Percentiles rank a stretch among this genome's conserved stretches.
Evolutionary conservation across 92 coral and sea anemone genomes (phyloP).

Genomic region (Heliopora coerulea): DNA sequence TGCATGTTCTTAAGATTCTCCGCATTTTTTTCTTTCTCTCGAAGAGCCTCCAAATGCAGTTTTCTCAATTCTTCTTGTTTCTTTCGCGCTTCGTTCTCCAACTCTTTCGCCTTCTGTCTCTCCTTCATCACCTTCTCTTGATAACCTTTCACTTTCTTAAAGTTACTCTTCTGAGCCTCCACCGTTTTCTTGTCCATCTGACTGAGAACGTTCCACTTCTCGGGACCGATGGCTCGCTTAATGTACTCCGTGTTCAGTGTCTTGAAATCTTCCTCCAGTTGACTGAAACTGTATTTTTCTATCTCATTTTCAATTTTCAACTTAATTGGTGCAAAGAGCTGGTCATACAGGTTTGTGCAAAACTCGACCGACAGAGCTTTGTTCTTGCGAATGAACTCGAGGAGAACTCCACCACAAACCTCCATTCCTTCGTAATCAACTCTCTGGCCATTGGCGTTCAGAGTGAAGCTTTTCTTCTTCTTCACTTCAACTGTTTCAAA

Average conservation of each 20-base stretch:
- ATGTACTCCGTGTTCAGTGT: conserved; percentile 14
- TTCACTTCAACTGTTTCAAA: conserved; percentile 19
- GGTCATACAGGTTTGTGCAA: conserved; percentile 20
- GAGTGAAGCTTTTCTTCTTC: conserved; percentile 18
- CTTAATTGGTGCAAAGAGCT: conserved; percentile 28
- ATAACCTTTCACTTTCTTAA: conserved; percentile 62
- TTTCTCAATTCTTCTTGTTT: conserved; percentile 18
- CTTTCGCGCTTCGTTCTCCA: conserved; percentile 37
- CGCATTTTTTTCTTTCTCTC: conserved; percentile 39
- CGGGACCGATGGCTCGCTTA: conserved; percentile 41
- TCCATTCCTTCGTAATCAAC: conserved; percentile 38
- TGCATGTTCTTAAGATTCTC: conserved; percentile 30
- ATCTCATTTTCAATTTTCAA: conserved; percentile 17
- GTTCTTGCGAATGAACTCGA: conserved; percentile 32
- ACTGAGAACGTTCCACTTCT: conserved; percentile 41
- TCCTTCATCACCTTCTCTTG: conserved; percentile 59
- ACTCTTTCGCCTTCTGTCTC: conserved; percentile 55
- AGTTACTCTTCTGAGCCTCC: conserved; percentile 40
- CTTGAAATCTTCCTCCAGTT: conserved; percentile 32
- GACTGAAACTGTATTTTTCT: conserved; percentile 31
- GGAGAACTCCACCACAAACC: conserved; percentile 32
- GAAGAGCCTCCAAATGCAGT: conserved; percentile 13
- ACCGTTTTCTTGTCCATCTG: conserved; percentile 42
- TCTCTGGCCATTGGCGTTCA: conserved; percentile 15
- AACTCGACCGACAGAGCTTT: conserved; percentile 19